Conservation (phyloP, 2,888 invertebrate species). For the Harpalus rufipes region DNA sequence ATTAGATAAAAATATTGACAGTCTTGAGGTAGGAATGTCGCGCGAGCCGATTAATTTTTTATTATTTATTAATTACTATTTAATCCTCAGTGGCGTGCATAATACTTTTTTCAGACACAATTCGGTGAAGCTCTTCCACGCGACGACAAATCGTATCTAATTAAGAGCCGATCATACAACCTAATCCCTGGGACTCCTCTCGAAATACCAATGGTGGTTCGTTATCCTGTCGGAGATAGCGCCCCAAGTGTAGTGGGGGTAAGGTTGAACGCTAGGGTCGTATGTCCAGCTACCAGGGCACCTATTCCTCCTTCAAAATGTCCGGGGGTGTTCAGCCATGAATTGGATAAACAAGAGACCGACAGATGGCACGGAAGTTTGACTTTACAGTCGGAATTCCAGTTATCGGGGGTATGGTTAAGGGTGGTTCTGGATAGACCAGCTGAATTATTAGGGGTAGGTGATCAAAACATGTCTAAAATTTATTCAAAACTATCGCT, state of each 20-base stretch:
- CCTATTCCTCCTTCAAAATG: conserved; percentile 70
- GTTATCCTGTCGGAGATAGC: conserved; percentile 77
- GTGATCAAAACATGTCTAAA: too few species aligned
- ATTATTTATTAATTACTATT: too few species aligned
- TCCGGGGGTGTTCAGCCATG: conserved; percentile 71
- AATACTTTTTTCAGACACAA: conserved; percentile 77
- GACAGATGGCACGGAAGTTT: conserved; percentile 82
- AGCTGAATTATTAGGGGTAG: conserved; percentile 82
- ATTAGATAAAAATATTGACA: conserved; percentile 80
- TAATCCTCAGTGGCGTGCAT: too few species aligned
- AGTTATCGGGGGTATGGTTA: conserved; percentile 81
- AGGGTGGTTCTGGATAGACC: conserved; percentile 80
- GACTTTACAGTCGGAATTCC: conserved; percentile 79
- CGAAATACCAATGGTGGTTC: conserved; percentile 79
- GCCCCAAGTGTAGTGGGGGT: conserved; percentile 77
- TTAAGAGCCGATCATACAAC: conserved; percentile 79
- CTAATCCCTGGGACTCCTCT: conserved; percentile 78
- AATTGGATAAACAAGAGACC: conserved; percentile 75
- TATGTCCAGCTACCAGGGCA: conserved; percentile 77
- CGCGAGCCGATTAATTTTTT: too few species aligned
- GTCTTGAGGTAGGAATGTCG: too few species aligned
- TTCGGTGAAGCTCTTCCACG: conserved; percentile 79
- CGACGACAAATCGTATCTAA: conserved; percentile 79
- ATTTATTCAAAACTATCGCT: too few species aligned
- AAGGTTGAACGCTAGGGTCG: conserved; percentile 79